A percentile compares a stretch with the other conserved stretches of the same genome.
Conservation (phyloP, 2,113 vertebrate species). For the Caretta caretta region DNA sequence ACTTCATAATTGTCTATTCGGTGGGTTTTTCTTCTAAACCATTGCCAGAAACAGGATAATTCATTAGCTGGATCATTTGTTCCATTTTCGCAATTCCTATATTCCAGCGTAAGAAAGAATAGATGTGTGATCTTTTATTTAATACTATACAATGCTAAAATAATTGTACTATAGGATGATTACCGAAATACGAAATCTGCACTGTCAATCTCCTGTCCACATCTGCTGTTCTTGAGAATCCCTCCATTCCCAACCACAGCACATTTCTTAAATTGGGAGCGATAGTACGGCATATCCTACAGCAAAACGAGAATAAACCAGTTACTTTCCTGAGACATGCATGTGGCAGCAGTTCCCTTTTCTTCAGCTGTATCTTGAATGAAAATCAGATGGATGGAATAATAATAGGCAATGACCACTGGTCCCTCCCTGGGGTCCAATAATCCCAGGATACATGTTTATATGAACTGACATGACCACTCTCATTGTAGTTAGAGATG, state of each 20-base stretch:
- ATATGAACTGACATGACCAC: fast-evolving
- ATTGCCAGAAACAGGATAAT: not conserved
- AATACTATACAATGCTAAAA: not conserved
- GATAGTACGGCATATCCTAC: constrained; percentile 96
- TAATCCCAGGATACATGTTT: not conserved
- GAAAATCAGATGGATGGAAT: not conserved
- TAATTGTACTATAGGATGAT: not conserved
- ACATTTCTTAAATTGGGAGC: constrained; percentile 97
- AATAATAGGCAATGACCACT: fast-evolving
- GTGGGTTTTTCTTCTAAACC: fast-evolving
- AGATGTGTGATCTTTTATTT: not conserved
- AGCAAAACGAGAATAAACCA: not conserved
- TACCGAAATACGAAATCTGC: constrained; percentile 97
- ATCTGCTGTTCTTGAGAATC: constrained; percentile 96
- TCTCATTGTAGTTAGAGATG: not conserved
- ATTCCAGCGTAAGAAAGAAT: fast-evolving
- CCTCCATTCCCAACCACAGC: constrained; percentile 97
- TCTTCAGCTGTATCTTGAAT: not conserved
- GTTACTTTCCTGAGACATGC: fast-evolving
- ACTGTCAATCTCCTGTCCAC: constrained; percentile 93
- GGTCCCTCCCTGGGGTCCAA: fast-evolving
- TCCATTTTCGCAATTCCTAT: not conserved
- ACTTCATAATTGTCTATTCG: not conserved
- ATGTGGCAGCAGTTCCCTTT: not conserved
- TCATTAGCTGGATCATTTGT: not conserved